Conservation (phyloP, 2,113 vertebrate genomes). For the Lampris megalopsis region DNA sequence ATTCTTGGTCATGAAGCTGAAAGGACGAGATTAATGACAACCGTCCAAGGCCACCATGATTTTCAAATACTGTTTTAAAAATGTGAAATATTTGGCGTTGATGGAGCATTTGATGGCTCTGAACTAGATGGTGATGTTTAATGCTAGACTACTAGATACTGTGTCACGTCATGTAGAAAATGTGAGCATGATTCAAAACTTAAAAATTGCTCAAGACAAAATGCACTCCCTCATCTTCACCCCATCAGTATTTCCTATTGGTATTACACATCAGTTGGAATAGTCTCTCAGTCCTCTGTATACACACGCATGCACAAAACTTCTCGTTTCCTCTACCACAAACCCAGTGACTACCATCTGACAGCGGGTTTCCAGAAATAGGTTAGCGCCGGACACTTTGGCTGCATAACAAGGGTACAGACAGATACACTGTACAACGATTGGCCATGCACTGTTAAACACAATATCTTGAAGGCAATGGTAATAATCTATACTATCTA, state of each 20-base stretch:
- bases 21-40: too few relatives aligned
- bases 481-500: slow-evolving; percentile 2
- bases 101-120: neutral
- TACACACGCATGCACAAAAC: slow-evolving; percentile 19
- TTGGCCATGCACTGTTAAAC: slow-evolving; percentile 10
- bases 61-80: too few relatives aligned
- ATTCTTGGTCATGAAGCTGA: too few relatives aligned
- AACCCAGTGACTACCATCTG: slow-evolving; percentile 61
- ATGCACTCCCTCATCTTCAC: slow-evolving; percentile 4
- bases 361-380: slow-evolving; percentile 73
- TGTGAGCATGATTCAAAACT: neutral
- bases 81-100: too few relatives aligned
- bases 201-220: neutral
- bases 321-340: slow-evolving; percentile 54
- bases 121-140: neutral
- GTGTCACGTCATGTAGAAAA: neutral
- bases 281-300: slow-evolving; percentile 11
- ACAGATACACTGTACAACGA: slow-evolving; percentile 33
- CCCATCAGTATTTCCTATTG: slow-evolving; percentile 19
- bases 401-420: slow-evolving; percentile 45
- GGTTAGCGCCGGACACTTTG: slow-evolving; percentile 42
- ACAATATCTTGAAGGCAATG: slow-evolving; percentile 18
- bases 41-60: too few relatives aligned
- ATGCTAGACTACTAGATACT: slow-evolving; percentile 1
- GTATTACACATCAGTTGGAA: neutral